These are phyloP conservation scores for Aplysina aerophoba DNA, from an alignment of 37 sponge, comb jelly and placozoan genomes.

Conservation along the genomic window DNA sequence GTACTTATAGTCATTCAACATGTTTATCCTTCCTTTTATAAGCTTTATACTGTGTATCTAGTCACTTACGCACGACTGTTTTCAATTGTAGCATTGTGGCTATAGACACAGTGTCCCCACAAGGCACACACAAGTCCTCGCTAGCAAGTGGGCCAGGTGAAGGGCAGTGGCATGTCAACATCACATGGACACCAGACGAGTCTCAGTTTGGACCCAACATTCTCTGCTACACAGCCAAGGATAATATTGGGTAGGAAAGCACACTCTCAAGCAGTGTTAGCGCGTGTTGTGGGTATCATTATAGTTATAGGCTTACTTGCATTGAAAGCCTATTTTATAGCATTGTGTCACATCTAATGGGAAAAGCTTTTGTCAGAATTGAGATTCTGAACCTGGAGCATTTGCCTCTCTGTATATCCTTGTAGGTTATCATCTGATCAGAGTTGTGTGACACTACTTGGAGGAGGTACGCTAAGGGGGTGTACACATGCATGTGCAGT, in stretches of 20 bases:
- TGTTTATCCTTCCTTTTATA: too few relatives aligned
- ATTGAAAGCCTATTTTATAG: too few relatives aligned
- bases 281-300: background rate
- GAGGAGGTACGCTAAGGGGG: constrained; percentile 46
- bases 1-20: too few relatives aligned
- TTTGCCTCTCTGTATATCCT: too few relatives aligned
- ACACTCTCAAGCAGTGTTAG: too few relatives aligned
- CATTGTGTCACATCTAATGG: too few relatives aligned
- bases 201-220: constrained; percentile 38
- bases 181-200: constrained; percentile 34
- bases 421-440: constrained; percentile 22
- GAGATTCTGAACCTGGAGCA: too few relatives aligned
- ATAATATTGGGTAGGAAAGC: constrained; percentile 10
- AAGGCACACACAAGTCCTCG: constrained; percentile 25
- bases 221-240: constrained; percentile 43
- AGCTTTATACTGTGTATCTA: too few relatives aligned
- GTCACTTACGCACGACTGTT: too few relatives aligned
- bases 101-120: constrained; percentile 35
- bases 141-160: background rate
- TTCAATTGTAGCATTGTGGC: constrained; percentile 18
- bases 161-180: constrained; percentile 10
- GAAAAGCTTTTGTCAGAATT: too few relatives aligned
- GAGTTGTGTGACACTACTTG: constrained; percentile 21
- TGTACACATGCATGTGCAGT: background rate
- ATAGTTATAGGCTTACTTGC: background rate